Conservation (phyloP, 1,140 invertebrate genomes). For the Drosophila tani region DNA sequence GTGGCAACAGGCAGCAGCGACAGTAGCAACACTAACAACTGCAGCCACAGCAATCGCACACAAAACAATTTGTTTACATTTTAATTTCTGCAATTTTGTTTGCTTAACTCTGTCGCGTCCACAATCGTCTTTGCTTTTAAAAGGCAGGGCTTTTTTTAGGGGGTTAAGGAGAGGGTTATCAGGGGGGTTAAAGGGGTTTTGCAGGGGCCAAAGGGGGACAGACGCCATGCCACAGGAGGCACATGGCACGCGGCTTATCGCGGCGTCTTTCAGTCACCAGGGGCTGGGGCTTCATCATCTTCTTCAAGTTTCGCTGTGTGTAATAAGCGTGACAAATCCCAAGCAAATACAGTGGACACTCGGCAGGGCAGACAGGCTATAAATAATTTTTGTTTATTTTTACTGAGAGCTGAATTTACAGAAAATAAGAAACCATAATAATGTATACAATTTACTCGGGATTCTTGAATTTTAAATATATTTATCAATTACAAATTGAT, state of each 20-base stretch:
- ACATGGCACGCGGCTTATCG: conserved; percentile 67
- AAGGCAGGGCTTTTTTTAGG: background rate
- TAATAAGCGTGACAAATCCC: conserved; percentile 77
- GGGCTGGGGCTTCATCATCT: conserved; percentile 51
- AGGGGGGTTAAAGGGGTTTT: background rate
- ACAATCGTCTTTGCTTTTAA: conserved; percentile 28
- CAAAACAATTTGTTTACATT: conserved; percentile 79
- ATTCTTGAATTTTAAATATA: no score
- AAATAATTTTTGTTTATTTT: background rate
- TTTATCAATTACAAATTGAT: no score
- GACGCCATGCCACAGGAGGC: conserved; percentile 58
- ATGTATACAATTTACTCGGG: background rate
- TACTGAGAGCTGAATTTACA: background rate
- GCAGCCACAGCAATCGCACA: conserved; percentile 23
- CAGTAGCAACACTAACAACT: conserved; percentile 21
- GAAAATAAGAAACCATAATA: background rate
- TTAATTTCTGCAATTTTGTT: conserved; percentile 83
- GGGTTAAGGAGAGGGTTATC: background rate
- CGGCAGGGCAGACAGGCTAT: background rate
- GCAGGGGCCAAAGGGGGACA: conserved; percentile 7
- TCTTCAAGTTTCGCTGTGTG: conserved; percentile 73
- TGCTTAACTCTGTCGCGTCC: conserved; percentile 61
- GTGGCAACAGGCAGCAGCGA: conserved; percentile 15
- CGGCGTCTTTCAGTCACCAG: conserved; percentile 28
- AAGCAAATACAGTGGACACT: conserved; percentile 59